Base-by-base conservation (phyloP, 2,113 vertebrate species). In the Rhinoptilus africanus region DNA sequence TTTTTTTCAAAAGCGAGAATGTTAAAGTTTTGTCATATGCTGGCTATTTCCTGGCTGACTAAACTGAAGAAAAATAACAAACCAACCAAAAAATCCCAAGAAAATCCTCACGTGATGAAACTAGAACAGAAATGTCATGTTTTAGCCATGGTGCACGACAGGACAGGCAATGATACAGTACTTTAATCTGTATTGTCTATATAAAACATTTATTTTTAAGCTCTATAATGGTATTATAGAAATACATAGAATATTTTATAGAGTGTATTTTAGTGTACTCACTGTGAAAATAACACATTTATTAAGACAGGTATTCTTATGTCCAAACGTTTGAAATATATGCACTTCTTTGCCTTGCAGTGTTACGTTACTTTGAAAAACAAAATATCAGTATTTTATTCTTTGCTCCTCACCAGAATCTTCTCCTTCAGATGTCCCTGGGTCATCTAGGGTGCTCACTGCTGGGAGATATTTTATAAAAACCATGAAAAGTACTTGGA, bases 261-360 rank as follows among this genome's bases (percentile, higher is more conserved):
- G 93, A 95, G 96, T 97, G 97, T 95, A 96, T 96, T 96, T 97
- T 79, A 90, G 96, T 97, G 97, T 97, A 97, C 96, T 98, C 96
- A 98, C 98, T 97, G 97, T 98, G 98, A 98, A 98, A 98, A 98
- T 98, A 98, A 98, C 97, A 98, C 98, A 98, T 98, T 98, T 98
- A 98, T 97, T 98, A 97, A 98, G 97, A 98, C 97, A 97, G 74
- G 81, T 97, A 94, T 88, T 97, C 78, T 95, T 94, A 96, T 68
- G 88, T 97, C 97, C 97, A 75, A 82, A 96, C 0, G 79, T 96
- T 93, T 94, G 97, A 97, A 98, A 97, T 96, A 94, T 57, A 95
- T 85, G 94, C 63, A 81, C 72, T 92, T 96, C 94, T 96, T 97
- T 96, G 86, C 92, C 77, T 97, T 75, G 96, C 69, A 91, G 93